Evolutionary conservation across 2,113 vertebrate genomes (phyloP), one percentile per base, ranked within the genome.

Genomic region (Atractosteus spatula): DNA sequence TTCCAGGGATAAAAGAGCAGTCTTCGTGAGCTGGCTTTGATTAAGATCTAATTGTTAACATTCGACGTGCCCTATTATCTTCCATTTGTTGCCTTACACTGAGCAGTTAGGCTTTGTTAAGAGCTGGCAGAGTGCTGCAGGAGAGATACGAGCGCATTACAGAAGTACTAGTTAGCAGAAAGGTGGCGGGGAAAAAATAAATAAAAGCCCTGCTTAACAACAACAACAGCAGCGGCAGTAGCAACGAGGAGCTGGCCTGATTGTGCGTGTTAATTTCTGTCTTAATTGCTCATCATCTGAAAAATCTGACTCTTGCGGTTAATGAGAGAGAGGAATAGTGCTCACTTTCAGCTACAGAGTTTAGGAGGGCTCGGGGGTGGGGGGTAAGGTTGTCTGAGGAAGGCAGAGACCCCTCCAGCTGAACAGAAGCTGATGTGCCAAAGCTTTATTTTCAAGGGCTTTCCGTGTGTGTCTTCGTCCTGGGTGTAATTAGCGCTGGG

Each of bases 21-120:
- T 88, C 86, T 89, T 87, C 85, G 86, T 86, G 90, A 91, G 89
- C 91, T 93, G 94, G 83, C 89, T 94, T 91, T 94, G 94, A 96
- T 96, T 95, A 94, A 89, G 87, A 94, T 93, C 93, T 92, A 93
- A 93, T 93, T 94, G 92, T 94, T 93, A 94, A 93, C 92, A 90
- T 93, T 93, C 86, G 78, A 79, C 51, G 74, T 69, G 76, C 78
- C 82, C 81, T 84, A 85, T 87, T 81, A 85, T 88, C 85, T 82
- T 76, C 73, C 80, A 69, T 57, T 72, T 62, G 81, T 75, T 81
- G 83, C 80, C 76, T 57, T 85, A 83, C 81, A 77, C 66, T 75
- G 78, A 81, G 81, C 82, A 88, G 83, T 85, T 87, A 83, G 71
- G 81, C 78, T 88, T 83, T 83, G 81, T 74, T 80, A 76, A 77